Evolutionary conservation across 2,888 invertebrate species (phyloP), one percentile per base, ranked within the genome.

Genomic region (Neria commutata): DNA sequence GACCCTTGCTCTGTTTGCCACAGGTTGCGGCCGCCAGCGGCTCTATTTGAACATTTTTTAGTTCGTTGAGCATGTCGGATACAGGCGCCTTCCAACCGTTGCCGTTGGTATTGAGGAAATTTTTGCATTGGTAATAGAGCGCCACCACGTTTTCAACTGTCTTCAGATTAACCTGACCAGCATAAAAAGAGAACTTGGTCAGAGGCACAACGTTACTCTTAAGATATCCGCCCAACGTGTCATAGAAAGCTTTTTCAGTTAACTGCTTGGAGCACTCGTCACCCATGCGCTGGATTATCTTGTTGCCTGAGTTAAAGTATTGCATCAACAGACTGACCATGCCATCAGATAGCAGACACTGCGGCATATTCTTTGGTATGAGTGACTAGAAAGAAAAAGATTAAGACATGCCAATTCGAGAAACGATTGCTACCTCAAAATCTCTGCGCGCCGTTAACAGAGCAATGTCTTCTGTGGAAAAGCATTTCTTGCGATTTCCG

Each of bases 161-260:
- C 55, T 62, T 68, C 1, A 77, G 59, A 8, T 75, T 72, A 0
- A 78, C 59, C 2, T 73, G 63, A 0, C 82, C 81, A 1, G 77
- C 77, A 46, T 82, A 82, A 59, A 64, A 81, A 3, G 82, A 82
- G 3, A 73, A 71, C 58, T 77, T 80, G 1, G 76, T 69, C 11
- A 77, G 67, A 2, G 82, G 81, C 33, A 79, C 37, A 42, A 82
- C 49, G 49, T 77, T 76, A 46, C 65, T 72, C 21, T 77, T 71
- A 16, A 81, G 61, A 52, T 78, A 82, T 3, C 81, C 79, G 24
- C 82, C 82, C 19, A 82, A 21, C 2, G 76, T 68, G 63, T 82
- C 82, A 56, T 77, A 81, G 59, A 77, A 78, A 3, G 79, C 77
- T 25, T 69, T 71, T 51, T 78, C 71, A 0, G 70, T 56, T 19